Conservation (phyloP, 2,113 vertebrate species). For the Neotragus pygmaeus region DNA sequence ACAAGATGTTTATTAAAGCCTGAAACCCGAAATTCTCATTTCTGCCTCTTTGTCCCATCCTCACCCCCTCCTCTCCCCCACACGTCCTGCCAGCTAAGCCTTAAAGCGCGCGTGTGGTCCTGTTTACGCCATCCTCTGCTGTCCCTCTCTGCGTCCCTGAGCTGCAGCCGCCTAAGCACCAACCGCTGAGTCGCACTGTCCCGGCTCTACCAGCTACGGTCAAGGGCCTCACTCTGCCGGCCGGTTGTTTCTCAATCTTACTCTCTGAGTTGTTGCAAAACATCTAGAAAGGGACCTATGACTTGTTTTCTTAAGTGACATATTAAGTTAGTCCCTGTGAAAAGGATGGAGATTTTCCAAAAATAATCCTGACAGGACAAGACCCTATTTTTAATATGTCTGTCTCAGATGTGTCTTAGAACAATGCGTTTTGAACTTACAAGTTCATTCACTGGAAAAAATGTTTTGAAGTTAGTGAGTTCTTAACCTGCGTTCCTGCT, state of each 20-base stretch:
- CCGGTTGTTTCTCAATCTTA: fast-evolving
- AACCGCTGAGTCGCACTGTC: fast-evolving
- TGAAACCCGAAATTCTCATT: neutral
- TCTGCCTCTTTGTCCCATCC: neutral
- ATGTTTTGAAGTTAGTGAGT: neutral
- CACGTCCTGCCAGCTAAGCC: neutral
- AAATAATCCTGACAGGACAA: neutral
- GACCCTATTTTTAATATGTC: neutral
- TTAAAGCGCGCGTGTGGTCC: neutral
- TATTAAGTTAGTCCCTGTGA: neutral
- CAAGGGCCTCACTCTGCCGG: neutral
- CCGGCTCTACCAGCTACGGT: too few species aligned
- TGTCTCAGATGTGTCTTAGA: neutral
- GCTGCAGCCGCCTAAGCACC: neutral
- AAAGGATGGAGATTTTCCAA: neutral
- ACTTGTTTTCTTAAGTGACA: neutral
- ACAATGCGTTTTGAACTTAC: neutral
- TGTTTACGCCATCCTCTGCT: neutral
- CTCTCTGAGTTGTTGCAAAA: neutral
- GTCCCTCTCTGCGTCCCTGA: neutral
- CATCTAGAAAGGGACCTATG: neutral
- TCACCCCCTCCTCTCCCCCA: neutral
- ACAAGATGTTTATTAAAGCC: neutral
- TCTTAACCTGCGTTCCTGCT: neutral
- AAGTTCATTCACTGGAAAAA: neutral